phyloP scores from a whole-genome alignment of 2,797 vertebrate species.

The Poeciliopsis gracilis region DNA sequence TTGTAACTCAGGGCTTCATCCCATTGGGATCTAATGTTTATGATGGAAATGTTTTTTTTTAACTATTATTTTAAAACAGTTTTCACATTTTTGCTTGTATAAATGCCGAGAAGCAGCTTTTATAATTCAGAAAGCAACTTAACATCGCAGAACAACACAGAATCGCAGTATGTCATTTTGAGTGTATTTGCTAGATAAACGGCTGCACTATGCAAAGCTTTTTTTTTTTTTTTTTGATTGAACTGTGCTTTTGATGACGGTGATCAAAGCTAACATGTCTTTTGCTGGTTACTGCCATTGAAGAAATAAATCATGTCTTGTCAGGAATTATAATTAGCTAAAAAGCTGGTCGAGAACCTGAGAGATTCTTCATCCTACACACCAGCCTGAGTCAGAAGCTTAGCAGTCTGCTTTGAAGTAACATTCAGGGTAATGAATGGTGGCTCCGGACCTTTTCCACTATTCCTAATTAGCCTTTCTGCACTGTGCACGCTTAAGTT shows the following conservation, averaged over 20 bases:
- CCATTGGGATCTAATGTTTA: no score
- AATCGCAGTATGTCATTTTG: background rate
- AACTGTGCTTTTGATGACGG: no score
- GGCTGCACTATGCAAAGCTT: no score
- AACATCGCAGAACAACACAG: background rate
- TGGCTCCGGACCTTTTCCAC: background rate
- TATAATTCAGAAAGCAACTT: background rate
- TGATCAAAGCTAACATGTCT: background rate
- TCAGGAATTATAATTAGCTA: background rate
- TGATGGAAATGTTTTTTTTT: background rate
- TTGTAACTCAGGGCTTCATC: background rate
- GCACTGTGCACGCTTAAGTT: background rate
- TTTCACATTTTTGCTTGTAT: background rate
- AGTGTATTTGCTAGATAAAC: background rate
- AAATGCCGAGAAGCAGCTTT: background rate
- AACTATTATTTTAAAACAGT: no score
- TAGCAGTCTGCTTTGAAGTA: background rate
- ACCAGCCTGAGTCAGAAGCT: background rate
- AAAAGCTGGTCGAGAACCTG: background rate
- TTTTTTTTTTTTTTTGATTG: no score
- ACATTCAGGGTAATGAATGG: background rate
- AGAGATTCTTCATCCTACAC: background rate
- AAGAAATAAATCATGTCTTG: background rate
- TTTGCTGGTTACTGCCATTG: background rate
- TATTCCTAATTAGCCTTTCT: background rate